Conservation (phyloP, 2,888 invertebrate genomes). For the Drosophila maculinotata region DNA sequence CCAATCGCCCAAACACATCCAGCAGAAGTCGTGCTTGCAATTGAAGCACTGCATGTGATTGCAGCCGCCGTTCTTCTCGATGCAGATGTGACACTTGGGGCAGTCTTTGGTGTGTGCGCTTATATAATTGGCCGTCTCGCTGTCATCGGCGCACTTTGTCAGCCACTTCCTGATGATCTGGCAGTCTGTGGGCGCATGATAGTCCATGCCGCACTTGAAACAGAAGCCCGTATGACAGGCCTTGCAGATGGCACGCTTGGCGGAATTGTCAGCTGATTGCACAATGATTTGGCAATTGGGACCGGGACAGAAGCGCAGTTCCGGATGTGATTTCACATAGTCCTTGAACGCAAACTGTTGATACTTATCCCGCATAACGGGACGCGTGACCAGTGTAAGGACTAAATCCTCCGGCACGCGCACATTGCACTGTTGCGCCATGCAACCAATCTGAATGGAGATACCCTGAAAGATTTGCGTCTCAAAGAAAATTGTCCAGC, state of each 20-base stretch:
- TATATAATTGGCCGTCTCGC: conserved; percentile 99
- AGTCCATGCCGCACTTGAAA: conserved; percentile 97
- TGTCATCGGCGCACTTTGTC: conserved; percentile 99
- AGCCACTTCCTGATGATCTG: conserved; percentile 98
- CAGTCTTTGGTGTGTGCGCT: conserved; percentile 99
- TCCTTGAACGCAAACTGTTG: conserved; percentile 98
- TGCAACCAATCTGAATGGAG: conserved; percentile 96
- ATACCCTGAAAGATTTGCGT: conserved; percentile 95
- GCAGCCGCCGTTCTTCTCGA: conserved; percentile 99
- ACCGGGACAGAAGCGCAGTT: conserved; percentile 96
- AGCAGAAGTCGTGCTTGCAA: conserved; percentile 99
- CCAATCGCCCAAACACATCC: conserved; percentile 99
- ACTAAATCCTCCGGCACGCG: conserved; percentile 99
- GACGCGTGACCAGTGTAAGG: conserved; percentile 92
- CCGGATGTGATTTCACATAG: conserved; percentile 96
- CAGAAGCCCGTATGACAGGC: conserved; percentile 96
- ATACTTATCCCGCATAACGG: conserved; percentile 94
- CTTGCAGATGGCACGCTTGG: conserved; percentile 95
- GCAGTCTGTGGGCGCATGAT: conserved; percentile 99
- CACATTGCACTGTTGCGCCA: conserved; percentile 97
- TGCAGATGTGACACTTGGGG: conserved; percentile 99
- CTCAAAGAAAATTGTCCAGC: conserved; percentile 98
- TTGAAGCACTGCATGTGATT: conserved; percentile 99
- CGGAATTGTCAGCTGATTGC: conserved; percentile 92
- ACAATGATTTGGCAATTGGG: conserved; percentile 97